Evolutionary conservation across 2,797 vertebrate genomes (phyloP).

Genomic region (Benthosema pterotum): DNA sequence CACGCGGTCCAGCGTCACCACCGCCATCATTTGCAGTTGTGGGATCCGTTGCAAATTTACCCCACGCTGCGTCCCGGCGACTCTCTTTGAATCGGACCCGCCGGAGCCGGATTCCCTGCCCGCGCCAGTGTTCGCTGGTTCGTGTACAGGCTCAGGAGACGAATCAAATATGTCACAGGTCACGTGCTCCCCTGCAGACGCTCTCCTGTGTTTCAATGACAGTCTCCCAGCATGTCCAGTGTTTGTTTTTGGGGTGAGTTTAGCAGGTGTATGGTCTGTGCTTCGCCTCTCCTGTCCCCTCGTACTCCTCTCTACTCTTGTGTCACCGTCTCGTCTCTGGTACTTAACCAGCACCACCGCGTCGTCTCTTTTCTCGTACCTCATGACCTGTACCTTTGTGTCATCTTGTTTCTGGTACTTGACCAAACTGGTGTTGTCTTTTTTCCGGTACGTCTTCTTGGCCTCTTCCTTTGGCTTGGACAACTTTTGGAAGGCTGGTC

Average conservation of each 20-base stretch:
- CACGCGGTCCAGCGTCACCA: too few species aligned
- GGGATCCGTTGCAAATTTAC: neutral
- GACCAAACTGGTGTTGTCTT: neutral
- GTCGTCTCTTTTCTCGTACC: constrained; percentile 26
- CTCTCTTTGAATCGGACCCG: constrained; percentile 15
- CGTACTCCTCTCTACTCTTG: neutral
- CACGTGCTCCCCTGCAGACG: constrained; percentile 21
- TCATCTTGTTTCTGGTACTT: constrained; percentile 15
- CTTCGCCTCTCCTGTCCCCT: constrained; percentile 31
- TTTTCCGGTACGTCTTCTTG: neutral
- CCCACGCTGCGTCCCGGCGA: neutral
- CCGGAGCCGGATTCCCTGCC: constrained; percentile 1
- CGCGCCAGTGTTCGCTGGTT: constrained; percentile 35
- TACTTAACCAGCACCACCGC: constrained; percentile 8
- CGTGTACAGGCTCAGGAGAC: constrained; percentile 59
- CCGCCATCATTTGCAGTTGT: constrained; percentile 10
- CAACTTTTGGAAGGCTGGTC: constrained; percentile 9
- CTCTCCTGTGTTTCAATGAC: constrained; percentile 35
- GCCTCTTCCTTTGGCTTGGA: neutral
- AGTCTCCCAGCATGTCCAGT: constrained; percentile 10
- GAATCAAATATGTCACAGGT: constrained; percentile 43
- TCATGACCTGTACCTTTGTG: neutral
- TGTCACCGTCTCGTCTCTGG: neutral
- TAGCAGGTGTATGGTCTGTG: constrained; percentile 3
- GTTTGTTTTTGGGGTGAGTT: constrained; percentile 31